A percentile compares a stretch with the other conserved stretches of the same genome.
These are phyloP conservation scores for Deilephila porcellus DNA, from an alignment of 2,888 invertebrate genomes.

Conservation along the genomic window DNA sequence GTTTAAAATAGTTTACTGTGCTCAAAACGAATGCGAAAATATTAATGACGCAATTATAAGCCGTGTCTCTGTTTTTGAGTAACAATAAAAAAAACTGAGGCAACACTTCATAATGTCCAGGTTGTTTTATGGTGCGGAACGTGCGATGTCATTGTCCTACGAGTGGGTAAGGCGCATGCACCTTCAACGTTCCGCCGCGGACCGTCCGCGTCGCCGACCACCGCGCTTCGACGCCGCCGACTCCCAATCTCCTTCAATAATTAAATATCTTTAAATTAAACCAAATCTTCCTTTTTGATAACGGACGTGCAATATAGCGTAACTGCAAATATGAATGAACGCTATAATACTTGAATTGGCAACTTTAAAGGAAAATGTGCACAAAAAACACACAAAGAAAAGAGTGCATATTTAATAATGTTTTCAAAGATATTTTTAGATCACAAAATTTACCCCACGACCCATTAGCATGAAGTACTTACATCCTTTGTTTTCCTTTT, in stretches of 20 bases:
- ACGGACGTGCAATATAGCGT: no score
- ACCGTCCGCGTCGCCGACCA: slow-evolving; percentile 41
- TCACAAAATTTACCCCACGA: slow-evolving; percentile 46
- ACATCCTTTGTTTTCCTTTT: slow-evolving; percentile 59
- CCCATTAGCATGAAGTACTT: slow-evolving; percentile 46
- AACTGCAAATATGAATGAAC: background rate
- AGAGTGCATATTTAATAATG: slow-evolving; percentile 37
- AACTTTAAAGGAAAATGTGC: slow-evolving; percentile 22
- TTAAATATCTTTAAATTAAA: background rate
- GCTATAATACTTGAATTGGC: background rate
- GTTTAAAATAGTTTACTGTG: slow-evolving; percentile 56
- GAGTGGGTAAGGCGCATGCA: slow-evolving; percentile 65
- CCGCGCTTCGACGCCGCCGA: slow-evolving; percentile 47
- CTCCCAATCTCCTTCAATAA: background rate
- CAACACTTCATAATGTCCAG: slow-evolving; percentile 74
- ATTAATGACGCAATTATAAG: slow-evolving; percentile 69
- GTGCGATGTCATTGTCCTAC: slow-evolving; percentile 82
- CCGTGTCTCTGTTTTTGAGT: slow-evolving; percentile 64
- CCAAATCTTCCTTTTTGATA: background rate
- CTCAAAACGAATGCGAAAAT: slow-evolving; percentile 60
- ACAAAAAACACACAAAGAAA: slow-evolving; percentile 33
- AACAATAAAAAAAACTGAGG: slow-evolving; percentile 62
- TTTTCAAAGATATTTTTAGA: slow-evolving; percentile 39
- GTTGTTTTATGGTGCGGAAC: slow-evolving; percentile 82
- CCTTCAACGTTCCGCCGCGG: slow-evolving; percentile 47